Conservation (phyloP, 1,140 invertebrate genomes). For the Drosophila mojavensis region DNA sequence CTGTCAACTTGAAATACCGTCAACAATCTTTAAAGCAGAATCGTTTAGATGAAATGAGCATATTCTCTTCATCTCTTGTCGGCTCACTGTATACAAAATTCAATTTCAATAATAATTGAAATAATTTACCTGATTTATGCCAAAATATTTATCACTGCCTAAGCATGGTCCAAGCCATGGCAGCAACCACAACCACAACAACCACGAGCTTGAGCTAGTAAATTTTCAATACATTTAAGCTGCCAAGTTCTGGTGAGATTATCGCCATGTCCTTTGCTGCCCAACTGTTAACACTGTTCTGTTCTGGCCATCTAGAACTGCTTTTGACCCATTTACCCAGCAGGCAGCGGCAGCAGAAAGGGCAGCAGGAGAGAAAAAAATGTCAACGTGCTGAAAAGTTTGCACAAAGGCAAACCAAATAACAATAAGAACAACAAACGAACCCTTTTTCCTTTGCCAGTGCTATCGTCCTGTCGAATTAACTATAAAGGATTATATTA, state of each 20-base stretch:
- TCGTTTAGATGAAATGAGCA: no score
- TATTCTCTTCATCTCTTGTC: no score
- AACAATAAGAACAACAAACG: slow-evolving; percentile 30
- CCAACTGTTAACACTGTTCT: slow-evolving; percentile 27
- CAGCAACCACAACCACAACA: slow-evolving; percentile 3
- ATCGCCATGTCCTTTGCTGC: slow-evolving; percentile 26
- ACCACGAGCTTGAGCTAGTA: slow-evolving; percentile 2
- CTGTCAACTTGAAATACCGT: no score
- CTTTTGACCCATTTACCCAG: slow-evolving; percentile 20
- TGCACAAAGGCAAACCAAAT: slow-evolving; percentile 35
- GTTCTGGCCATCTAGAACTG: slow-evolving; percentile 15
- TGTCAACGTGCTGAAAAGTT: slow-evolving; percentile 48
- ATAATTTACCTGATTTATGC: slow-evolving; percentile 12
- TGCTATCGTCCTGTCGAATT: slow-evolving; percentile 48
- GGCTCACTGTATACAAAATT: background rate
- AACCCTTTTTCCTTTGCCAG: slow-evolving; percentile 29
- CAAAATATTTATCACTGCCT: background rate
- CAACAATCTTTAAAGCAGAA: no score
- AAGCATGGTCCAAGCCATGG: slow-evolving; percentile 1
- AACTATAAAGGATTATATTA: slow-evolving; percentile 58
- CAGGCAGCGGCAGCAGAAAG: background rate
- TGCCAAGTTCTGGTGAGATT: slow-evolving; percentile 20
- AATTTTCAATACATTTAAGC: slow-evolving; percentile 24
- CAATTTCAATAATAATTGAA: background rate
- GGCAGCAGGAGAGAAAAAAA: slow-evolving; percentile 17